A percentile compares a stretch with the other conserved stretches of the same genome.
Evolutionary conservation across 1,140 invertebrate species (phyloP).

Genomic region (Drosophila murphyi): DNA sequence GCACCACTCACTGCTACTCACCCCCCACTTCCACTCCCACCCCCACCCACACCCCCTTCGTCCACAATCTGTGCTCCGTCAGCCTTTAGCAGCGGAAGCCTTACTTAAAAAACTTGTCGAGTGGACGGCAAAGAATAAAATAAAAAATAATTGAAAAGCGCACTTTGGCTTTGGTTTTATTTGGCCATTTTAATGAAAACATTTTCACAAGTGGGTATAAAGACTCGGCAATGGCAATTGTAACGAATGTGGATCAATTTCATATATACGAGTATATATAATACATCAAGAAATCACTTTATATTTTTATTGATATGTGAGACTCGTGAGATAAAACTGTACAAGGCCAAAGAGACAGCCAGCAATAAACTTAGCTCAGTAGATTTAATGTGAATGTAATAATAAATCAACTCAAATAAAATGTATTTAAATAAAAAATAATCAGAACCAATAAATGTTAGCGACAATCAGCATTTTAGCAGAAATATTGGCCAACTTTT

Average conservation of each 20-base stretch:
- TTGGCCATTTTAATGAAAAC: conserved; percentile 24
- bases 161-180: conserved; percentile 51
- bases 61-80: neutral
- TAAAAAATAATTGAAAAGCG: conserved; percentile 70
- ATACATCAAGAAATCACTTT: neutral
- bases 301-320: neutral
- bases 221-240: conserved; percentile 5
- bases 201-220: conserved; percentile 6
- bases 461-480: neutral
- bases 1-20: conserved; percentile 2
- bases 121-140: conserved; percentile 49
- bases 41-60: neutral
- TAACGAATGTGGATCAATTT: neutral
- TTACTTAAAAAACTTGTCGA: conserved; percentile 56
- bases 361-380: too few species aligned
- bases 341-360: neutral
- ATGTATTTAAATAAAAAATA: neutral
- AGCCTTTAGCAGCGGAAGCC: conserved; percentile 17
- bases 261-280: neutral
- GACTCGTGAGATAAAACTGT: too few species aligned
- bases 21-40: neutral
- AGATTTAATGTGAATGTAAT: neutral
- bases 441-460: too few species aligned
- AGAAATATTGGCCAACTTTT: neutral
- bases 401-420: neutral